phyloP scores from a whole-genome alignment of 1,140 invertebrate genomes.

The Zaprionus ghesquierei region DNA sequence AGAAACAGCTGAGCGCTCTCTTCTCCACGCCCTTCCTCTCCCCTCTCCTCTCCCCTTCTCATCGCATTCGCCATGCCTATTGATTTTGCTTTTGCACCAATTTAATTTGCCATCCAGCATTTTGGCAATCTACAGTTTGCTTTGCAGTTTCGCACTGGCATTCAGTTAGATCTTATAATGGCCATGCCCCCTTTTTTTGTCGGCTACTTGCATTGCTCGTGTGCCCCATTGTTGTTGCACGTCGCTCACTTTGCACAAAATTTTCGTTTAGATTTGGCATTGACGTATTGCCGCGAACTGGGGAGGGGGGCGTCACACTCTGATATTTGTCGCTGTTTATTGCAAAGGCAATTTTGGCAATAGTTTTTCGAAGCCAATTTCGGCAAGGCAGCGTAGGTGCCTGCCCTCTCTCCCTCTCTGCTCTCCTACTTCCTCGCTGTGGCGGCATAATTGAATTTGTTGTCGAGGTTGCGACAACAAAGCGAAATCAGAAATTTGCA shows the following conservation, averaged over 20 bases:
- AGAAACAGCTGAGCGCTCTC: conserved; percentile 48
- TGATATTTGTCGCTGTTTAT: conserved; percentile 74
- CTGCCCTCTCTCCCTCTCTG: conserved; percentile 27
- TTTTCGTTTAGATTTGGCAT: conserved; percentile 54
- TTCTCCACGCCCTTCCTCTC: conserved; percentile 5
- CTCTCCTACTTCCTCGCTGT: background rate
- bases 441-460: conserved; percentile 70
- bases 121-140: conserved; percentile 41
- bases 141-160: conserved; percentile 4
- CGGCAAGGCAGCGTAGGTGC: conserved; percentile 42
- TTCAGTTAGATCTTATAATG: conserved; percentile 17
- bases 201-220: conserved; percentile 16
- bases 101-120: conserved; percentile 25
- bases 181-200: conserved; percentile 65
- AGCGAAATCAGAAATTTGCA: conserved; percentile 31
- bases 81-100: conserved; percentile 60
- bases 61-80: conserved; percentile 43
- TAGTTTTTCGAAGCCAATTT: conserved; percentile 44
- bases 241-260: conserved; percentile 60
- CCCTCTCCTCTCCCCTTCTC: background rate
- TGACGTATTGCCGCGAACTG: conserved; percentile 41
- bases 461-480: conserved; percentile 59
- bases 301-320: conserved; percentile 65
- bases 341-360: conserved; percentile 54
- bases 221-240: conserved; percentile 11